A percentile compares a stretch with the other conserved stretches of the same genome.
phyloP scores from a whole-genome alignment of 2,888 invertebrate genomes.

The Agrotis clavis region DNA sequence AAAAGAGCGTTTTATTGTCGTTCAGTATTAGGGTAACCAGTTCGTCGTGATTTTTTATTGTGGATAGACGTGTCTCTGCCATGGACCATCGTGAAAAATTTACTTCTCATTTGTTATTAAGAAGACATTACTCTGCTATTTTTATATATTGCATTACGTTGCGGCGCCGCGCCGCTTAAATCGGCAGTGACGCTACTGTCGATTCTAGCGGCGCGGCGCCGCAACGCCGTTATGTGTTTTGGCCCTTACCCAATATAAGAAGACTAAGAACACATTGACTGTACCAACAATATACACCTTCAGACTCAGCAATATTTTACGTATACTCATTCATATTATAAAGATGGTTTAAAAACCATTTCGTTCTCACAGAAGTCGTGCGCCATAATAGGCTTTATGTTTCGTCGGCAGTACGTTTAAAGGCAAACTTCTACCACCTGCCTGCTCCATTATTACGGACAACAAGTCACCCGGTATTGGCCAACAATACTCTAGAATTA shows the following conservation, averaged over 20 bases:
- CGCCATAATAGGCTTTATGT: conserved; percentile 28
- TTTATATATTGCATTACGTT: no score
- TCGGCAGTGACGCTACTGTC: no score
- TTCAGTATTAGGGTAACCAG: no score
- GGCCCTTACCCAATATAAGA: background rate
- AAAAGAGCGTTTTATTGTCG: no score
- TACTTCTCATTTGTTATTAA: no score
- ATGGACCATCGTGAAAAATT: no score
- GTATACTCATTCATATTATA: conserved; percentile 29
- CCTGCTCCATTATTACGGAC: conserved; percentile 66
- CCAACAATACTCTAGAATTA: conserved; percentile 66
- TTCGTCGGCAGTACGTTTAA: conserved; percentile 27
- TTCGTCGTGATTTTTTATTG: no score
- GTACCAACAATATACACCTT: conserved; percentile 15
- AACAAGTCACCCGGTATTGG: conserved; percentile 66
- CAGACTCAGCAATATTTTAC: conserved; percentile 16
- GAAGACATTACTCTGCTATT: no score
- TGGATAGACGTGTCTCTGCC: no score
- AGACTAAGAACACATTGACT: conserved; percentile 14
- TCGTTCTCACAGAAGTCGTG: conserved; percentile 37
- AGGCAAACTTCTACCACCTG: conserved; percentile 63
- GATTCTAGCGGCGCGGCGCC: no score
- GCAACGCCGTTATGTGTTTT: no score
- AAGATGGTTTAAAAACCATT: conserved; percentile 26
- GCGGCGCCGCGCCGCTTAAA: no score